Percentiles rank a stretch among this genome's conserved stretches.
phyloP scores from a whole-genome alignment of 2,113 vertebrate genomes.

The Solea senegalensis region DNA sequence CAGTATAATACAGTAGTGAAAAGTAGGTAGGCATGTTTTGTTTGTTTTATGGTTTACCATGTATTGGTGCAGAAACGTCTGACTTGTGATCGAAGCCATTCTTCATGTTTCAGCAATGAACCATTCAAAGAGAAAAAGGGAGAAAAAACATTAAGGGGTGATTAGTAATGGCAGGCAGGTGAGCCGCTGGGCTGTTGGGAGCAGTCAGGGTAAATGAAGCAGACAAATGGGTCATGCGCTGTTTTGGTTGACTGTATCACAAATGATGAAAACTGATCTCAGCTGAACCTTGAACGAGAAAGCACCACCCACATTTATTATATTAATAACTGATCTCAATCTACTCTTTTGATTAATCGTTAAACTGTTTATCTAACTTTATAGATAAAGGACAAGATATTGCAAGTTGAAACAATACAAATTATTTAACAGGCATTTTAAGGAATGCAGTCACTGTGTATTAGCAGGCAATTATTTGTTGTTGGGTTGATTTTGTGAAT shows the following conservation, averaged over 20 bases:
- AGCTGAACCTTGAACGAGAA: conserved; percentile 9
- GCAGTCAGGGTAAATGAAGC: conserved; percentile 48
- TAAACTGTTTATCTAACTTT: background rate
- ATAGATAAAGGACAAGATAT: background rate
- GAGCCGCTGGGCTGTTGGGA: conserved; percentile 41
- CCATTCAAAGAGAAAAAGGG: conserved; percentile 2
- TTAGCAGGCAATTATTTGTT: too few species aligned
- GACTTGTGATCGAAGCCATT: conserved; percentile 33
- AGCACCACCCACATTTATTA: background rate
- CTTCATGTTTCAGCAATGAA: conserved; percentile 21
- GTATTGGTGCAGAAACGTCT: conserved; percentile 14
- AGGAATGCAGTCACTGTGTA: too few species aligned
- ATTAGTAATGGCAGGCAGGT: conserved; percentile 44
- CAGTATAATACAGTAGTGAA: background rate
- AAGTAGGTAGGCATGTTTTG: too few species aligned
- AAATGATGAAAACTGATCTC: conserved; percentile 21
- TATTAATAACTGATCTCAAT: background rate
- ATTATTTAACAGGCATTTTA: too few species aligned
- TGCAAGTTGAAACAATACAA: background rate
- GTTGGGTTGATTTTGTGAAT: too few species aligned
- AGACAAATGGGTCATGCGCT: conserved; percentile 48
- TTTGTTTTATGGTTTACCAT: background rate
- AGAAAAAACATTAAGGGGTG: conserved; percentile 12
- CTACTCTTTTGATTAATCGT: background rate
- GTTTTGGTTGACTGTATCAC: conserved; percentile 49